Conservation (phyloP, 2,113 vertebrate genomes). For the Phyllostomus hastatus region DNA sequence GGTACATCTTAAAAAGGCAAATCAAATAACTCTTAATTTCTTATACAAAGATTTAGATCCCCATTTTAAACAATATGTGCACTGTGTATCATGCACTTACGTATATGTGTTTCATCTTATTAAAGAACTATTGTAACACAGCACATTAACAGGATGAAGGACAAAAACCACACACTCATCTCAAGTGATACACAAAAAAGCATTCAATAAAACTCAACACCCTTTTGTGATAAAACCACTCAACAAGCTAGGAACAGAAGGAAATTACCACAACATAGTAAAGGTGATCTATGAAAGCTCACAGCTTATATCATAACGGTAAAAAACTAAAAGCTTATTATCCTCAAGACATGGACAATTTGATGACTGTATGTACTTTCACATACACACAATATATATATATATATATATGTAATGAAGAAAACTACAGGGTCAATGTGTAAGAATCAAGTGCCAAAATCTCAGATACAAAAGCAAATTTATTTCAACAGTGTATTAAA, state of each 20-base stretch:
- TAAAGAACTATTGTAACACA: background rate
- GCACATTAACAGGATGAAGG: background rate
- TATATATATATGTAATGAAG: background rate
- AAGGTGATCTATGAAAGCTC: background rate
- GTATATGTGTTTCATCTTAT: background rate
- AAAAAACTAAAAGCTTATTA: background rate
- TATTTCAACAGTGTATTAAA: background rate
- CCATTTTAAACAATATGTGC: background rate
- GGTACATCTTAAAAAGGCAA: background rate
- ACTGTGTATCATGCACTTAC: background rate
- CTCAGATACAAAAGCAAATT: background rate
- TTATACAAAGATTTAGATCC: background rate
- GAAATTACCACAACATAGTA: background rate
- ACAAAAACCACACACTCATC: background rate
- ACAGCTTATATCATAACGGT: background rate
- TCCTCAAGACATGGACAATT: background rate
- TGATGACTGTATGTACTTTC: background rate
- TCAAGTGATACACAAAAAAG: background rate
- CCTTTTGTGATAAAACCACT: background rate
- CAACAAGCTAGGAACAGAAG: background rate
- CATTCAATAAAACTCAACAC: background rate
- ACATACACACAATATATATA: background rate
- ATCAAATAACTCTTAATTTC: background rate
- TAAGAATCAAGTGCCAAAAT: background rate
- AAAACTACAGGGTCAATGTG: background rate